These are phyloP conservation scores for Gila orcuttii DNA, from an alignment of 2,113 vertebrate species.

Conservation along the genomic window DNA sequence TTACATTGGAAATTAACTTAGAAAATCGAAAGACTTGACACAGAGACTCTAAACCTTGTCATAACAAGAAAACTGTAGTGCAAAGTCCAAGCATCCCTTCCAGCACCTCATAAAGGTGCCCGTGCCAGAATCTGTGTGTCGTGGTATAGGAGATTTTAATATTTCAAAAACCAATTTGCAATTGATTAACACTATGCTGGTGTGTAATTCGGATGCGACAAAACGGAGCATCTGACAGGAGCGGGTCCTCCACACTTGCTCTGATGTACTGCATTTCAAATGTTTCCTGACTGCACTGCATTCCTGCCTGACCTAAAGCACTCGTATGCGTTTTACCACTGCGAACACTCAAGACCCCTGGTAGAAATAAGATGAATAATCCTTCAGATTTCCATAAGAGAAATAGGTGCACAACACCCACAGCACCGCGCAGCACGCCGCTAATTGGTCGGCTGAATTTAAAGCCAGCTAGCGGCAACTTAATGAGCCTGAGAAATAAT, in stretches of 20 bases:
- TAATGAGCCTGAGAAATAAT: constrained; percentile 75
- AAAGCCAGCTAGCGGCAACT: constrained; percentile 76
- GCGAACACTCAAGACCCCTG: constrained; percentile 74
- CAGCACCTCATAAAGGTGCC: not conserved
- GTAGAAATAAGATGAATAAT: constrained; percentile 78
- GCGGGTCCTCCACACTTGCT: constrained; percentile 59
- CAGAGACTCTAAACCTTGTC: not conserved
- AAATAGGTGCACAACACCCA: constrained; percentile 69
- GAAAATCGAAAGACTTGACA: not conserved
- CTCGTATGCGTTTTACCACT: constrained; percentile 70
- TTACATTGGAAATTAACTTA: not conserved
- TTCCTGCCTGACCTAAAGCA: constrained; percentile 57
- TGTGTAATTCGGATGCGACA: constrained; percentile 58
- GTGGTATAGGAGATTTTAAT: constrained; percentile 65
- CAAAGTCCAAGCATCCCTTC: not conserved
- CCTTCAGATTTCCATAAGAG: constrained; percentile 76
- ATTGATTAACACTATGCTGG: constrained; percentile 62
- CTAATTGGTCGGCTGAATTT: constrained; percentile 78
- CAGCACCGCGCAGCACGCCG: constrained; percentile 73
- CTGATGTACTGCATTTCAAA: constrained; percentile 72
- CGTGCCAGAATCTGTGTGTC: not conserved
- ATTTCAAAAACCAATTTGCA: constrained; percentile 72
- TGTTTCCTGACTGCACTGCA: constrained; percentile 66
- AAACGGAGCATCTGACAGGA: constrained; percentile 68
- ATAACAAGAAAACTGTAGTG: not conserved